These are phyloP conservation scores for Scolopax rusticola DNA, from an alignment of 2,797 vertebrate species.

Conservation along the genomic window DNA sequence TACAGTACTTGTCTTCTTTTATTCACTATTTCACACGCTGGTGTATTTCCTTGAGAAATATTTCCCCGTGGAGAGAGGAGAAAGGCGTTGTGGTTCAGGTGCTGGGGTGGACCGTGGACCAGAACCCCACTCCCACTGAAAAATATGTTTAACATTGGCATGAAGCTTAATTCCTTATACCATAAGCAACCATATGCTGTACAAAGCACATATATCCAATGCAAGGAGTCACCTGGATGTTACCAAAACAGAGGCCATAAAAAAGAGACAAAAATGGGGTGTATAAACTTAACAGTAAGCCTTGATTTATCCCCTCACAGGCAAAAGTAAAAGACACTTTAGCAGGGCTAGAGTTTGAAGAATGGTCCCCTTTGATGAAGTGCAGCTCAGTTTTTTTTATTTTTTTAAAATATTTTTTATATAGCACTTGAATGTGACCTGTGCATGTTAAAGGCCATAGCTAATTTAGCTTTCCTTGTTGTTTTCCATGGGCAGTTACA, in stretches of 20 bases:
- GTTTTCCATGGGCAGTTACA: conserved; percentile 22
- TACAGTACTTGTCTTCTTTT: rapidly evolving
- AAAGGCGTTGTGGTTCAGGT: rapidly evolving
- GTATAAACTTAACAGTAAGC: not conserved
- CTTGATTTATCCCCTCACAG: not conserved
- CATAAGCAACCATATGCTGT: not conserved
- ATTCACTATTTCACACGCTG: not conserved
- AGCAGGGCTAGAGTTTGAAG: not conserved
- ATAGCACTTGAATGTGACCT: not conserved
- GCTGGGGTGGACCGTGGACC: rapidly evolving
- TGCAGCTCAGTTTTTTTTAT: not conserved
- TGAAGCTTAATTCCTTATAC: not conserved
- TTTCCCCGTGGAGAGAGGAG: not conserved
- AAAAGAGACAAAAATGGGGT: not conserved
- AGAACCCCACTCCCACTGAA: not conserved
- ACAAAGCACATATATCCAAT: not conserved
- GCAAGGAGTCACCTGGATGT: not conserved
- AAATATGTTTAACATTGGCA: not conserved
- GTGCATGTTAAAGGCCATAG: not conserved
- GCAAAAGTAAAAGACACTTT: not conserved
- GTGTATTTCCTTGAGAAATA: not conserved
- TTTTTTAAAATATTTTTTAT: not conserved
- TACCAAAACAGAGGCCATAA: not conserved
- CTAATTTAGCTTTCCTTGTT: conserved; percentile 5
- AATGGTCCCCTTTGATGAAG: not conserved